phyloP scores from a whole-genome alignment of 2,113 vertebrate species.

The Elgaria multicarinata region DNA sequence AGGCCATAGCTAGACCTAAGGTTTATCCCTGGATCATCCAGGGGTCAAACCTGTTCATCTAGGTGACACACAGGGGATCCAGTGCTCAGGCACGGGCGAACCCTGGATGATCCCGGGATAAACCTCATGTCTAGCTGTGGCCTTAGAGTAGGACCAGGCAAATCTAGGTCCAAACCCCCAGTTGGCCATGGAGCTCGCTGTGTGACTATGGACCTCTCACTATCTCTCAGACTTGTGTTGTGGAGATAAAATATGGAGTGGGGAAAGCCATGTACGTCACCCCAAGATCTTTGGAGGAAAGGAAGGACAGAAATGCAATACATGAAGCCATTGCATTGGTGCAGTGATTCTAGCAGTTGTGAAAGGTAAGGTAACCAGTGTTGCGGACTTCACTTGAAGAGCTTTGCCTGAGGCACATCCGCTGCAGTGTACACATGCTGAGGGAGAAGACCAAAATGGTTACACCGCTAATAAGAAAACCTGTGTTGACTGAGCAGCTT shows the following conservation, averaged over 20 bases:
- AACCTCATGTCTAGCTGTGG: no score
- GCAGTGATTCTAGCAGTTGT: neutral
- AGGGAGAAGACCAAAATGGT: constrained; percentile 9
- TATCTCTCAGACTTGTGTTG: neutral
- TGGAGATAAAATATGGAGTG: no score
- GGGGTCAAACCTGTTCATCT: no score
- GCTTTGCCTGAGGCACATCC: neutral
- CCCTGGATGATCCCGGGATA: no score
- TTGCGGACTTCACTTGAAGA: neutral
- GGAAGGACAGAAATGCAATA: neutral
- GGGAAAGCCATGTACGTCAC: neutral
- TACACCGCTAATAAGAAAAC: constrained; percentile 48
- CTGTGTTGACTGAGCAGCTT: constrained; percentile 64
- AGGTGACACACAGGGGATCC: no score
- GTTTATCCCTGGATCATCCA: no score
- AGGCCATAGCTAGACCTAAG: no score
- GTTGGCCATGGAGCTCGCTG: no score
- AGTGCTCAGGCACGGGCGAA: no score
- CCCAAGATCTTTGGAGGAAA: neutral
- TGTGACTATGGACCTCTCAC: no score
- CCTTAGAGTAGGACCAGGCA: no score
- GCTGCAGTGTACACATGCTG: neutral
- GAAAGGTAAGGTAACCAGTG: neutral
- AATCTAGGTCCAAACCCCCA: no score
- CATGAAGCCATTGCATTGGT: neutral